A percentile compares a stretch with the other conserved stretches of the same genome.
Conservation (phyloP, 2,113 vertebrate genomes). For the Malurus melanocephalus region DNA sequence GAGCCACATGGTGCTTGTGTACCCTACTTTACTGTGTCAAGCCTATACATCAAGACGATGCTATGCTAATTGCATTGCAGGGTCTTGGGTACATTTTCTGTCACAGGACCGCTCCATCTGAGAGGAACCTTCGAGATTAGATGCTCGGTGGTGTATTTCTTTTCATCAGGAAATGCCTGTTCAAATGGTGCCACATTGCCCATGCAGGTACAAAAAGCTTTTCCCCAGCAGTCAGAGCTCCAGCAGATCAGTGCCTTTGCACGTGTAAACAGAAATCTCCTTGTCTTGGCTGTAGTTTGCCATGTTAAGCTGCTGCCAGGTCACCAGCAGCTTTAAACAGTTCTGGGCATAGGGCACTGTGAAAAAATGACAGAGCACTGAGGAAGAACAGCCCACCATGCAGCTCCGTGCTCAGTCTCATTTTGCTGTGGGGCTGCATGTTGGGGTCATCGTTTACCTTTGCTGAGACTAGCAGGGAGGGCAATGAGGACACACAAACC, state of each 20-base stretch:
- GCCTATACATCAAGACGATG: conserved; percentile 66
- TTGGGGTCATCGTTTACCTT: not conserved
- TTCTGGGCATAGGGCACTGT: not conserved
- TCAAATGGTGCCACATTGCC: conserved; percentile 12
- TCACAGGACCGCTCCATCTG: conserved; percentile 41
- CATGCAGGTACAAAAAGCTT: conserved; percentile 26
- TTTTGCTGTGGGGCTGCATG: not conserved
- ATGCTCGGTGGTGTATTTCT: conserved; percentile 54
- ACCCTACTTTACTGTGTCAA: conserved; percentile 76
- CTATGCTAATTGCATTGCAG: conserved; percentile 70
- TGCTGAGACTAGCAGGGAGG: not conserved
- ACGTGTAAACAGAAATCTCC: not conserved
- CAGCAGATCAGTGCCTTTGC: not conserved
- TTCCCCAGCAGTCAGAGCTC: conserved; percentile 11
- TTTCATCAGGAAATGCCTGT: conserved; percentile 61
- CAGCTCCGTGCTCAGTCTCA: not conserved
- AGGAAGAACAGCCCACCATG: not conserved
- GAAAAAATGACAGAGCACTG: not conserved
- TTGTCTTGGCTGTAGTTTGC: not conserved
- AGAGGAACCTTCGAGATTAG: conserved; percentile 62
- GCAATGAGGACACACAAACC: not conserved
- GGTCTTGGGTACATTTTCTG: conserved; percentile 54
- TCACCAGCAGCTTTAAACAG: not conserved
- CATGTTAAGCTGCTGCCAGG: not conserved
- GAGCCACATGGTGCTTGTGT: conserved; percentile 77